A percentile compares a stretch with the other conserved stretches of the same genome.
Evolutionary conservation across 2,797 vertebrate species (phyloP).

Genomic region (Buceros bicornis): DNA sequence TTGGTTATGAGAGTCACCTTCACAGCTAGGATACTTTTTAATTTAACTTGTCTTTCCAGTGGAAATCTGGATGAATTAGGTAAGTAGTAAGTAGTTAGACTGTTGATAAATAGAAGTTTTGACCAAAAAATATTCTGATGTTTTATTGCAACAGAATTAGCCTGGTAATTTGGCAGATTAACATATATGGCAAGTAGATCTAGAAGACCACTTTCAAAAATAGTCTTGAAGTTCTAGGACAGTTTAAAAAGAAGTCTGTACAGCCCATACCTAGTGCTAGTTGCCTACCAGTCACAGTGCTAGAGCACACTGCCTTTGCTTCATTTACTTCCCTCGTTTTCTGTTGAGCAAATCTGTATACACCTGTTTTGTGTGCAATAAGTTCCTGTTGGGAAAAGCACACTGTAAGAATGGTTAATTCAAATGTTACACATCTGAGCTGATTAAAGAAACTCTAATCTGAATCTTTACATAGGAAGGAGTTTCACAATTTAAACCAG

Average conservation of each 20-base stretch:
- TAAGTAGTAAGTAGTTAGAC: neutral
- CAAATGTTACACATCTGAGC: neutral
- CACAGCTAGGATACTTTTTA: neutral
- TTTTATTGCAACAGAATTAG: neutral
- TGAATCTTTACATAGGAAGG: conserved; percentile 29
- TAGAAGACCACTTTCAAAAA: neutral
- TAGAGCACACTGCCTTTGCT: neutral
- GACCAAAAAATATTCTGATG: neutral
- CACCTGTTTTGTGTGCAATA: neutral
- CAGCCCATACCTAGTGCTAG: neutral
- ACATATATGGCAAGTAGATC: neutral
- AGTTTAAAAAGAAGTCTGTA: neutral
- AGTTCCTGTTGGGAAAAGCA: neutral
- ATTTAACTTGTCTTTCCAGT: neutral
- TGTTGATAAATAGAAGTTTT: neutral
- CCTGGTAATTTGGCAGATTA: neutral
- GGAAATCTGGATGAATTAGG: neutral
- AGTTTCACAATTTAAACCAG: conserved; percentile 55
- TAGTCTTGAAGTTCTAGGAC: neutral
- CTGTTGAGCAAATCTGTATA: neutral
- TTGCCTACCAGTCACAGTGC: neutral
- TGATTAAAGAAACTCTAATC: conserved; percentile 44
- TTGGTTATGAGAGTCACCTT: neutral
- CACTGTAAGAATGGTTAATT: neutral
- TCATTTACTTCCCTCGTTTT: neutral